A percentile compares a stretch with the other conserved stretches of the same genome.
Conservation (phyloP, 1,140 invertebrate genomes). For the Pygmarrhopalites habei region DNA sequence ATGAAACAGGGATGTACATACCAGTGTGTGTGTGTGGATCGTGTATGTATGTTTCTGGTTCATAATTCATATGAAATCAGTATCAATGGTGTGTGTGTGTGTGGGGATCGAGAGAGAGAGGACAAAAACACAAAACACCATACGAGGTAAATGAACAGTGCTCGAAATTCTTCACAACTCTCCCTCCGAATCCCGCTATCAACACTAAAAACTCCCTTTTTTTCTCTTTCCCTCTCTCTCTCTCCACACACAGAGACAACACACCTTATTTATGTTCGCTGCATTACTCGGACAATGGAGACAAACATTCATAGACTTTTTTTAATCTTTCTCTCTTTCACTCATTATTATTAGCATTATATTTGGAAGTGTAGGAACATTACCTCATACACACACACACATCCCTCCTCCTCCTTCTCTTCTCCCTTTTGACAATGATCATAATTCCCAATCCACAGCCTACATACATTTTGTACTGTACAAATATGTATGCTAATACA, state of each 20-base stretch:
- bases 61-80: conserved; percentile 3
- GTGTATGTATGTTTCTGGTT: no score
- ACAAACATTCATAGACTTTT: conserved; percentile 9
- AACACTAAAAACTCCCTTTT: not conserved
- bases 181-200: conserved; percentile 1
- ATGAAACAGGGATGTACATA: no score
- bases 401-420: no score
- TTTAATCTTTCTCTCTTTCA: not conserved
- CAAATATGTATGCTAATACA: no score
- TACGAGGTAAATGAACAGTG: conserved; percentile 12
- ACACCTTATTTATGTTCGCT: conserved; percentile 5
- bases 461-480: no score
- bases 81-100: conserved; percentile 5
- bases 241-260: no score
- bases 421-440: no score
- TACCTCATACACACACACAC: not conserved
- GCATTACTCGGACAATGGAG: not conserved
- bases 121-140: not conserved
- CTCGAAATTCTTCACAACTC: conserved; percentile 7
- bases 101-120: no score
- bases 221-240: not conserved
- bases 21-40: no score
- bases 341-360: not conserved
- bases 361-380: not conserved
- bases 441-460: no score